Base-by-base conservation (phyloP, 2,888 invertebrate genomes). In the Graphium colonna region DNA sequence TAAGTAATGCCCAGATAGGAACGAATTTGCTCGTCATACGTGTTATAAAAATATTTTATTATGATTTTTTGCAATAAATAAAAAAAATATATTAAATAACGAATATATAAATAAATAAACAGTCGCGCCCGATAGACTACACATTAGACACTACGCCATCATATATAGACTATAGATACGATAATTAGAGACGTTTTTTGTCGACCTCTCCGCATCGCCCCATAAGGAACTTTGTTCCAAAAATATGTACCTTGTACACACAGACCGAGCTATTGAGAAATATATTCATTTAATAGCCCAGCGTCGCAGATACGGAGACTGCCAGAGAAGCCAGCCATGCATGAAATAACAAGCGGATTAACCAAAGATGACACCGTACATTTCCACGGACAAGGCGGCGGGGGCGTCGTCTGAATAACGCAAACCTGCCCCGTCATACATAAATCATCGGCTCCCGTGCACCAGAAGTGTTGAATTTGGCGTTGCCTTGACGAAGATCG, bases 271-370 rank as follows among this genome's bases (percentile, higher is more conserved):
- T 5, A 3, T 36, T n/a, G n/a, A n/a, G 7, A 36, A 12, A 36
- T 12, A 13, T 36, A 12, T 36, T n/a, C 9, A 3, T 36, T 4
- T 36, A 36, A 36, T 36, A 36, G 7, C 36, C 36, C 12, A 12
- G 9, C 36, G 36, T n/a, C 12, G 9, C 36, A 12, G n/a, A 31
- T 10, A 9, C 31, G 31, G 31, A 31, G 10, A 5, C 5, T 31
- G 40, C 15, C 17, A 41, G 41, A 45, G 56, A 60, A 58, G 52
- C 59, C 63, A 63, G 68, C 67, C 63, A 69, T 77, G 70, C 83
- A 82, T 84, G 85, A 85, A 87, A 85, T 84, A 75, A 81, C 73
- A 65, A 76, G 75, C 62, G 82, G 79, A 82, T 82, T 82, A 73
- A 71, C 64, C 58, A 64, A 67, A 66, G 78, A 86, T 88, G 87